Evolutionary conservation across 2,888 invertebrate species (phyloP).

Genomic region (Acanthosepion pharaonis): DNA sequence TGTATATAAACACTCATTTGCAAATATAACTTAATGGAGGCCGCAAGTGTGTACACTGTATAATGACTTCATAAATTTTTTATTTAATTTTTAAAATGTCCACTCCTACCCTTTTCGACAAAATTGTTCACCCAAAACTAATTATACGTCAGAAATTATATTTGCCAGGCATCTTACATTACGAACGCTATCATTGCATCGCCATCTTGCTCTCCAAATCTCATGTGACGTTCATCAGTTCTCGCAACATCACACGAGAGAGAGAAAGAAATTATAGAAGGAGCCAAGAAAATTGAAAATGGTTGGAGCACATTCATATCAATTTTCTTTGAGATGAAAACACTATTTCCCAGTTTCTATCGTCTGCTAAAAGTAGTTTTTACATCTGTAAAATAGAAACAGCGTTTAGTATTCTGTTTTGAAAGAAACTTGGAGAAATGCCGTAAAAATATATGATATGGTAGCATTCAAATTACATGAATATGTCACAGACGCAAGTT

Average conservation of each 20-base stretch:
- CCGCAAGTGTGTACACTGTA: neutral
- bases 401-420: no score
- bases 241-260: neutral
- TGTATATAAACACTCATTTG: neutral
- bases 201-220: slow-evolving; percentile 25
- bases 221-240: slow-evolving; percentile 11
- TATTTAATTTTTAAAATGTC: neutral
- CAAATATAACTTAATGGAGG: no score
- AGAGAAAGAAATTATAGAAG: neutral
- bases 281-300: slow-evolving; percentile 11
- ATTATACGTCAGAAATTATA: slow-evolving; percentile 33
- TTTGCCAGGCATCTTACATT: neutral
- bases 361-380: neutral
- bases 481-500: no score
- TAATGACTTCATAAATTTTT: neutral
- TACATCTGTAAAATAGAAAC: no score
- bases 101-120: neutral
- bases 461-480: no score
- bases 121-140: neutral
- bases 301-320: neutral
- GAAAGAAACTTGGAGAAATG: no score
- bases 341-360: neutral
- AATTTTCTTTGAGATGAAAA: neutral
- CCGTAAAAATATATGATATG: no score
- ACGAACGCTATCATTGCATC: neutral